Evolutionary conservation across 1,140 invertebrate species (phyloP).

Genomic region (Drosophila trapezifrons): DNA sequence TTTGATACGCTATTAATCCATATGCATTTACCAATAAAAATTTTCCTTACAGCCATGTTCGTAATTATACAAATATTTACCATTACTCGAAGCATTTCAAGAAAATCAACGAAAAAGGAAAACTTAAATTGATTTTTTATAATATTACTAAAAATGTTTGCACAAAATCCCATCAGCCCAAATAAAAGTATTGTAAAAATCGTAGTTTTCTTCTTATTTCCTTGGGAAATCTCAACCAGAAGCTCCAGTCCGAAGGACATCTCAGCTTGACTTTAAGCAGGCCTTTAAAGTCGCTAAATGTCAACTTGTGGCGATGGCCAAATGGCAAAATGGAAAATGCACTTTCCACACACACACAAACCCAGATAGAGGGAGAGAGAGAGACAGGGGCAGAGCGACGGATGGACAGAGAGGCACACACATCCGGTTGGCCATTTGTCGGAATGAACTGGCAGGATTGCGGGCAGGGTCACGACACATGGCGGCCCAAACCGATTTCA

Average conservation of each 20-base stretch:
- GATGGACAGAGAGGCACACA: constrained; percentile 13
- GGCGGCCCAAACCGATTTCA: constrained; percentile 38
- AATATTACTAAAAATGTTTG: not conserved
- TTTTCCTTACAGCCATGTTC: too few species aligned
- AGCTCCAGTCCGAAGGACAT: not conserved
- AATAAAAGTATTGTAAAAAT: not conserved
- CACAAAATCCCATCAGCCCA: too few species aligned
- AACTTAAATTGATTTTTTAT: not conserved
- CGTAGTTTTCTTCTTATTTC: not conserved
- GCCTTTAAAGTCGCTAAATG: constrained; percentile 48
- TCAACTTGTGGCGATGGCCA: constrained; percentile 39
- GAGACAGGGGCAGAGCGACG: not conserved
- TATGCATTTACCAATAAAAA: too few species aligned
- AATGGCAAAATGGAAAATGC: constrained; percentile 48
- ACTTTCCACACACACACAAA: constrained; percentile 22
- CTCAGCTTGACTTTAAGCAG: constrained; percentile 44
- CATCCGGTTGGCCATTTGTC: constrained; percentile 77
- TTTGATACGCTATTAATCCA: too few species aligned
- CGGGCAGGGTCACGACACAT: constrained; percentile 68
- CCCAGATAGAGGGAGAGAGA: not conserved
- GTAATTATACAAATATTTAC: not conserved
- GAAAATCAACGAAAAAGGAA: too few species aligned
- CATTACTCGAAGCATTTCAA: too few species aligned
- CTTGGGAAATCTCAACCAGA: not conserved
- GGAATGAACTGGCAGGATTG: constrained; percentile 79